These are phyloP conservation scores for Rosalia funebris DNA, from an alignment of 2,888 invertebrate genomes.

Conservation along the genomic window DNA sequence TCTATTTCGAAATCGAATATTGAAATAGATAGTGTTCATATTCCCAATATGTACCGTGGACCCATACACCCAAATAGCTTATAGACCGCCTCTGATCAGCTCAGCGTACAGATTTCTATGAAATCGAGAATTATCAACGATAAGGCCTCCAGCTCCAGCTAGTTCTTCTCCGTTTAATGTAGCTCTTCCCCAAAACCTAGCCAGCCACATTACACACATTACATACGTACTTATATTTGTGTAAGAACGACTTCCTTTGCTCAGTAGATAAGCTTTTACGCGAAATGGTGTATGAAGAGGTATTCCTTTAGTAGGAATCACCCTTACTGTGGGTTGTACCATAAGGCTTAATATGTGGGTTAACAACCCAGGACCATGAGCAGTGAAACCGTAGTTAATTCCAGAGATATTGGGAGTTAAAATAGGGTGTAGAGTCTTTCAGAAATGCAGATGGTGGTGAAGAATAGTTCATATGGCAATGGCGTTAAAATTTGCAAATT, in stretches of 20 bases:
- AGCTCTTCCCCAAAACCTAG: conserved; percentile 62
- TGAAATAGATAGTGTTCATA: too few species aligned
- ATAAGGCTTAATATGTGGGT: background rate
- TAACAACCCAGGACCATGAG: conserved; percentile 62
- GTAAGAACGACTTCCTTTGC: conserved; percentile 60
- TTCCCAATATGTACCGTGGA: too few species aligned
- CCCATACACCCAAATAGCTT: too few species aligned
- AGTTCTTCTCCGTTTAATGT: conserved; percentile 60
- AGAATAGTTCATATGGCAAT: too few species aligned
- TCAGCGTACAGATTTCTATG: background rate
- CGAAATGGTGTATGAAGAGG: conserved; percentile 52
- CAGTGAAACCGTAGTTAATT: too few species aligned
- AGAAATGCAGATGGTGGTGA: too few species aligned
- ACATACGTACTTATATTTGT: conserved; percentile 55
- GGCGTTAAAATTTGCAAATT: too few species aligned
- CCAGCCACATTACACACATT: conserved; percentile 62
- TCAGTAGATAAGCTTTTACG: conserved; percentile 62
- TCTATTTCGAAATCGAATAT: too few species aligned
- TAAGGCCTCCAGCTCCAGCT: conserved; percentile 42
- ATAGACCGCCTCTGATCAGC: too few species aligned
- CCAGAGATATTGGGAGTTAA: too few species aligned
- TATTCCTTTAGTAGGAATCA: conserved; percentile 18
- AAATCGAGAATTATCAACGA: background rate
- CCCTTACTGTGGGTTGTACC: conserved; percentile 22
- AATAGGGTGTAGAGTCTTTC: too few species aligned